phyloP scores from a whole-genome alignment of 2,113 vertebrate species.

The Megaceryle torquata region DNA sequence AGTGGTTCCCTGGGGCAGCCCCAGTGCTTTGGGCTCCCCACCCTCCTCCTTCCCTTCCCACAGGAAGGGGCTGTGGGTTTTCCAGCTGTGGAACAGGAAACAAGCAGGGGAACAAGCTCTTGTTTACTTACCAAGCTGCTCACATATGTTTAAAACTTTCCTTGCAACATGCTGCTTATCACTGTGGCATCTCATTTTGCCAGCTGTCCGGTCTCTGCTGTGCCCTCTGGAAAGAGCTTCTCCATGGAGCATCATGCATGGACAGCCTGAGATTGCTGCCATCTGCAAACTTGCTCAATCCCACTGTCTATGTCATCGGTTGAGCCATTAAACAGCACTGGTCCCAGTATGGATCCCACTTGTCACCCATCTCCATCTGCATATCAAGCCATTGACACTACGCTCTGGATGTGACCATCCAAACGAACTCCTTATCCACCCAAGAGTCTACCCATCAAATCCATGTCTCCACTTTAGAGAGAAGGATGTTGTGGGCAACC shows the following conservation, averaged over 20 bases:
- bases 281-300: background rate
- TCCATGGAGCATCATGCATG: accelerated
- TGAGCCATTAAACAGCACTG: background rate
- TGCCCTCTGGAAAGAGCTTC: background rate
- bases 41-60: slow-evolving; percentile 10
- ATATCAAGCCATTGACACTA: background rate
- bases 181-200: background rate
- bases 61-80: slow-evolving; percentile 41
- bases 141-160: background rate
- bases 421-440: background rate
- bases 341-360: background rate
- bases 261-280: background rate
- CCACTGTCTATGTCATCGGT: background rate
- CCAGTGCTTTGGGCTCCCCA: background rate
- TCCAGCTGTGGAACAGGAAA: background rate
- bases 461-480: background rate
- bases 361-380: background rate
- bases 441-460: background rate
- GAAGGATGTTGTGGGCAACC: background rate
- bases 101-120: background rate
- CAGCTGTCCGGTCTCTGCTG: background rate
- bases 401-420: background rate
- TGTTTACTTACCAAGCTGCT: background rate
- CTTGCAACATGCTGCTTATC: background rate
- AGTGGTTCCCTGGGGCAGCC: background rate